phyloP scores from a whole-genome alignment of 2,113 vertebrate species.

The Heptranchias perlo region DNA sequence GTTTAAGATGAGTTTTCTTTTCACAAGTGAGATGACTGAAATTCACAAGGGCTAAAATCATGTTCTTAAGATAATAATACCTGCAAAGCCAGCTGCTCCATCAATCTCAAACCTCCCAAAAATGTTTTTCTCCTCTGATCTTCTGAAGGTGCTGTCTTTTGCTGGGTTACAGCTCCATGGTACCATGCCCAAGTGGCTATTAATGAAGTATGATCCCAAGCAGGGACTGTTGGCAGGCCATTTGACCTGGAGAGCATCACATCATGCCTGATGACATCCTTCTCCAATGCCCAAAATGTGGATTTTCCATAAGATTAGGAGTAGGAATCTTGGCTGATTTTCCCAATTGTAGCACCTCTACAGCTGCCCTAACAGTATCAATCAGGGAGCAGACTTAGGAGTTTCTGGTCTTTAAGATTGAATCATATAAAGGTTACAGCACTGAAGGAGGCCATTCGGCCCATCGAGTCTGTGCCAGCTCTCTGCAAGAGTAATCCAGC shows the following conservation, averaged over 20 bases:
- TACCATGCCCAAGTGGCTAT: background rate
- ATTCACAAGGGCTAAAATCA: background rate
- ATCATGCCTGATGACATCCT: background rate
- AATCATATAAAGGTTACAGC: too few relatives aligned
- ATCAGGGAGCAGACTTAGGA: background rate
- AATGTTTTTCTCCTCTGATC: background rate
- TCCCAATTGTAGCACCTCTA: background rate
- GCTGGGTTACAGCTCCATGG: background rate
- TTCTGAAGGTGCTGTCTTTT: background rate
- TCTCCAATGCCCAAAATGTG: background rate
- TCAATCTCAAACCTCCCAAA: background rate
- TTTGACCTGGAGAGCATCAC: background rate
- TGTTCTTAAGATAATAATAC: background rate
- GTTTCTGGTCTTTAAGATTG: background rate
- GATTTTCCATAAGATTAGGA: background rate
- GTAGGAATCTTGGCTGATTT: background rate
- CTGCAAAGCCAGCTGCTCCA: background rate
- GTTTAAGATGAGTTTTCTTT: background rate
- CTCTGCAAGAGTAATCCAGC: too few relatives aligned
- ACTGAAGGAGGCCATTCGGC: too few relatives aligned
- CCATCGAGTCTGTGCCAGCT: too few relatives aligned
- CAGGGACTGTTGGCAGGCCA: background rate
- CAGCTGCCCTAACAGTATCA: background rate
- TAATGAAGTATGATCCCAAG: background rate
- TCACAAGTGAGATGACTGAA: background rate